Evolutionary conservation across 2,888 invertebrate species (phyloP).

Genomic region (Nomada hirtipes): DNA sequence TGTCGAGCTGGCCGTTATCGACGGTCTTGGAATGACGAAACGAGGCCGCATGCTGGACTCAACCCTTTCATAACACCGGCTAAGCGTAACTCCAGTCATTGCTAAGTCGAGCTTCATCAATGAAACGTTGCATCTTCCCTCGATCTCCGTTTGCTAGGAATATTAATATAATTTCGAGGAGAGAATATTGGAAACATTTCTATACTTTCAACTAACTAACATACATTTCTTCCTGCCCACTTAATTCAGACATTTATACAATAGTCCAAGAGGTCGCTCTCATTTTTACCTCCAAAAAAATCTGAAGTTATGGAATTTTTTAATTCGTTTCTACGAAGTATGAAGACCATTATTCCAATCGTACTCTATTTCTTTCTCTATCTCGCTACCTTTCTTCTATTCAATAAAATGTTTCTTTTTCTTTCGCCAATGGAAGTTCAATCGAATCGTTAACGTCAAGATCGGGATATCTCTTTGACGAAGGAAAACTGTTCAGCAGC

Average conservation of each 20-base stretch:
- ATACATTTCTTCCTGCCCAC: too few species aligned
- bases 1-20: conserved; percentile 45
- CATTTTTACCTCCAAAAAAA: background rate
- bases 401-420: background rate
- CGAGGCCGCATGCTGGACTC: conserved; percentile 19
- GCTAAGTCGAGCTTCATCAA: too few species aligned
- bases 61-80: background rate
- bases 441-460: conserved; percentile 13
- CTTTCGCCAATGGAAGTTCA: background rate
- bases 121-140: too few species aligned
- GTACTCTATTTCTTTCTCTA: background rate
- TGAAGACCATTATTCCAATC: background rate
- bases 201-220: too few species aligned
- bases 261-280: background rate
- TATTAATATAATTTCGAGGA: too few species aligned
- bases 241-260: too few species aligned
- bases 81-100: background rate
- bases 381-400: background rate
- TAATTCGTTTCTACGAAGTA: background rate
- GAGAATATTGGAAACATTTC: too few species aligned
- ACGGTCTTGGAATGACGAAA: conserved; percentile 41
- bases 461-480: background rate
- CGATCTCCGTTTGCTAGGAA: too few species aligned
- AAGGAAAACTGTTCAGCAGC: background rate
- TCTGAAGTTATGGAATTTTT: background rate